These are phyloP conservation scores for Myotis lucifugus DNA, from an alignment of 2,113 vertebrate genomes.

Conservation along the genomic window DNA sequence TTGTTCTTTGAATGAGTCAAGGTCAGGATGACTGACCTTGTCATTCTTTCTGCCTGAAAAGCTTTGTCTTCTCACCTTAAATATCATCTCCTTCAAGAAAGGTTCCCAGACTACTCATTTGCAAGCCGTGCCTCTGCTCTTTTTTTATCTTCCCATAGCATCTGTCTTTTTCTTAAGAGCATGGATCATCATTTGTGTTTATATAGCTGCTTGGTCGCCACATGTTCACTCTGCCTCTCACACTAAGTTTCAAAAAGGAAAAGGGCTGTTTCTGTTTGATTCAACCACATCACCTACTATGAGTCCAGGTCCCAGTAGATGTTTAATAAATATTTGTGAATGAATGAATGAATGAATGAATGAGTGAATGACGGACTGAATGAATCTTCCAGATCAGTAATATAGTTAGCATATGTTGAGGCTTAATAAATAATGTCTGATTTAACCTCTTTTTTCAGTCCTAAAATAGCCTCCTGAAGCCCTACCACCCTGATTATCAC, in stretches of 20 bases:
- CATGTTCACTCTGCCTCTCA: background rate
- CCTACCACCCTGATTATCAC: background rate
- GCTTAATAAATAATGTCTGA: background rate
- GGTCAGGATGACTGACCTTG: background rate
- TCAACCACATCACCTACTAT: background rate
- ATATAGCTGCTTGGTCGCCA: background rate
- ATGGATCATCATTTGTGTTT: background rate
- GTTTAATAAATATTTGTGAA: background rate
- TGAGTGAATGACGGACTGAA: background rate
- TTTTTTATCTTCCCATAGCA: accelerated
- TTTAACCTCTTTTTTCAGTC: background rate
- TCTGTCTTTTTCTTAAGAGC: background rate
- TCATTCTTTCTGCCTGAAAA: background rate
- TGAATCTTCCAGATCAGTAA: background rate
- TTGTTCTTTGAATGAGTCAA: background rate
- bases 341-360: background rate
- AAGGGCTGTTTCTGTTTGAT: background rate
- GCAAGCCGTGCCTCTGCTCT: no score
- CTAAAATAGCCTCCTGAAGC: background rate
- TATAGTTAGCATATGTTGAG: background rate
- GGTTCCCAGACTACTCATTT: background rate
- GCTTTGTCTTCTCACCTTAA: background rate
- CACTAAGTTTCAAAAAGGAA: background rate
- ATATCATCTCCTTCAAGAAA: background rate
- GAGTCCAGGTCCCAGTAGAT: background rate